Percentiles rank a stretch among this genome's conserved stretches.
Evolutionary conservation across 2,797 vertebrate species (phyloP).

Genomic region (Chromobotia macracanthus): DNA sequence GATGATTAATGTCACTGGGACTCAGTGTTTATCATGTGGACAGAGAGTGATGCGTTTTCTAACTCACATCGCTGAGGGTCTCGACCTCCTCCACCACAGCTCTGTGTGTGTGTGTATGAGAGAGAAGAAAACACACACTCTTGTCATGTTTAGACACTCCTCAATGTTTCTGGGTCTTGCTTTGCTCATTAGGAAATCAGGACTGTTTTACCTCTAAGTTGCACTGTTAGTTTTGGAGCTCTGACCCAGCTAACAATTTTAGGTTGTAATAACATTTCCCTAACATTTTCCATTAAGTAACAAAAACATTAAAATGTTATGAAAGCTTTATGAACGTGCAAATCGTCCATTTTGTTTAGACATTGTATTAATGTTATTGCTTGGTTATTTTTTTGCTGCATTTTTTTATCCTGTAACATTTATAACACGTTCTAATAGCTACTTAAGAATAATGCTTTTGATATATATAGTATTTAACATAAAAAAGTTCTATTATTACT

Average conservation of each 20-base stretch:
- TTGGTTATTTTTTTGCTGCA: no score
- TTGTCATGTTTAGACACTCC: neutral
- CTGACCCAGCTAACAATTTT: slow-evolving; percentile 2
- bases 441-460: no score
- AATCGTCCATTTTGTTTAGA: no score
- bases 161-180: slow-evolving; percentile 1
- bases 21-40: slow-evolving; percentile 42
- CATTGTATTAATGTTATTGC: no score
- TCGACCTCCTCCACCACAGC: slow-evolving; percentile 37
- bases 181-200: slow-evolving; percentile 41
- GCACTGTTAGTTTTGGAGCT: slow-evolving; percentile 68
- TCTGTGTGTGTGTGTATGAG: slow-evolving; percentile 35
- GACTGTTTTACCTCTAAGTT: slow-evolving; percentile 48
- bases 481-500: no score
- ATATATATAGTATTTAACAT: no score
- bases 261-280: no score
- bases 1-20: neutral
- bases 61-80: slow-evolving; percentile 34
- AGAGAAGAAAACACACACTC: neutral
- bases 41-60: slow-evolving; percentile 44
- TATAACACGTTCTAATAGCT: no score
- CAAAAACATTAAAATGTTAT: no score
- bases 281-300: no score
- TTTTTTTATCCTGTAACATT: no score
- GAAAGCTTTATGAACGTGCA: no score